phyloP scores from a whole-genome alignment of 2,113 vertebrate species.

The Cromileptes altivelis region DNA sequence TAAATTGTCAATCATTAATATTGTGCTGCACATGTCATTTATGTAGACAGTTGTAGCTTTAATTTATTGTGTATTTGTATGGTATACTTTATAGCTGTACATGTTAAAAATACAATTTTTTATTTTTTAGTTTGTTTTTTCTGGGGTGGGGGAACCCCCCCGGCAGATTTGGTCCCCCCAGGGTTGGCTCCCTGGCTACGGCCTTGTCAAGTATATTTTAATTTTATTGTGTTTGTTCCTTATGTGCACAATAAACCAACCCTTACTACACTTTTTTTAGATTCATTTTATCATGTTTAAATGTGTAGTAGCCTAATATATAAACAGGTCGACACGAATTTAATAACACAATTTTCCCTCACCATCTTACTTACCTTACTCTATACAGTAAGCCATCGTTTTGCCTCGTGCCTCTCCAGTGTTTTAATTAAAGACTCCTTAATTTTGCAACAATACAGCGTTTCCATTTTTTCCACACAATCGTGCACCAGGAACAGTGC shows the following conservation, averaged over 20 bases:
- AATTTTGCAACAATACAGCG: slow-evolving; percentile 62
- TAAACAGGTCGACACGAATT: neutral
- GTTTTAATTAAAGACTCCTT: slow-evolving; percentile 79
- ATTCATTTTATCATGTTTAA: neutral
- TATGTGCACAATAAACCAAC: neutral
- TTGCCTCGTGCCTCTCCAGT: neutral
- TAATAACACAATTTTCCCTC: neutral
- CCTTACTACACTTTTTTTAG: neutral
- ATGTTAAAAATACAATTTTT: too few relatives aligned
- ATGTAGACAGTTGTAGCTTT: too few relatives aligned
- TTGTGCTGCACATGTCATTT: too few relatives aligned
- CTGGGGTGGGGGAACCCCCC: too few relatives aligned
- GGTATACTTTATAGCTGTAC: too few relatives aligned
- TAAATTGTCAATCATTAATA: too few relatives aligned
- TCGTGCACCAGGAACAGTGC: slow-evolving; percentile 66
- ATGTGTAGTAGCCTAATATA: neutral
- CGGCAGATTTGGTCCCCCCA: too few relatives aligned
- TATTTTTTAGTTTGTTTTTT: too few relatives aligned
- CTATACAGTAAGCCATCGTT: slow-evolving; percentile 1
- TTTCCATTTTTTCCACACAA: slow-evolving; percentile 70
- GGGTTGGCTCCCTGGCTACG: too few relatives aligned
- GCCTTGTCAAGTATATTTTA: neutral
- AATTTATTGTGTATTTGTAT: too few relatives aligned
- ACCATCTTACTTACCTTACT: neutral
- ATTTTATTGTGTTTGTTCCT: neutral